phyloP scores from a whole-genome alignment of 2,888 invertebrate genomes.

The Heliconius ismenius region DNA sequence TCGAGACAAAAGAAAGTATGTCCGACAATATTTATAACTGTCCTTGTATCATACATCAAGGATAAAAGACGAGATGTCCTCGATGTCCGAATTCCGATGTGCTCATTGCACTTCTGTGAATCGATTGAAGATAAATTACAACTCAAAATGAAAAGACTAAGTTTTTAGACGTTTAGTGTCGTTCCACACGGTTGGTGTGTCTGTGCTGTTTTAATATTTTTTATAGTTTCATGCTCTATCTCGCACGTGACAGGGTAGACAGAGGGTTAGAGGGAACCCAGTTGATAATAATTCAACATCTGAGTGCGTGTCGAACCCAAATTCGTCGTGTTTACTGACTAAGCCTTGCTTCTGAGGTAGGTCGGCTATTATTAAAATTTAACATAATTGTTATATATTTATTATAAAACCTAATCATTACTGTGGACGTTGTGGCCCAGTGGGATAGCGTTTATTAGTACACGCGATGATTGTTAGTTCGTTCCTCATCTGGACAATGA shows the following conservation, averaged over 20 bases:
- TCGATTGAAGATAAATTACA: slow-evolving; percentile 35
- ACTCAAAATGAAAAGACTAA: slow-evolving; percentile 28
- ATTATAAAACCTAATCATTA: too few relatives aligned
- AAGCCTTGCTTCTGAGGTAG: too few relatives aligned
- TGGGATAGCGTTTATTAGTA: too few relatives aligned
- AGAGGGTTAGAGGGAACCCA: background rate
- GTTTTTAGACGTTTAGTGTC: slow-evolving; percentile 24
- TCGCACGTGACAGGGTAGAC: background rate
- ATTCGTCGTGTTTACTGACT: background rate
- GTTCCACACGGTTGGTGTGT: background rate
- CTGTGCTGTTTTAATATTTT: background rate
- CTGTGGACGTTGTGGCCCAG: too few relatives aligned
- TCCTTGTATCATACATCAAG: slow-evolving; percentile 34
- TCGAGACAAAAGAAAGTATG: slow-evolving; percentile 27
- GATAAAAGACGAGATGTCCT: background rate
- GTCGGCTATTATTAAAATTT: too few relatives aligned
- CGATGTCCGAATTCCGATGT: slow-evolving; percentile 12
- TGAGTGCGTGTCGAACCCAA: background rate
- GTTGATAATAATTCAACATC: background rate
- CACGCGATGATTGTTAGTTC: too few relatives aligned
- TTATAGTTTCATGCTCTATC: background rate
- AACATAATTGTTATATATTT: too few relatives aligned
- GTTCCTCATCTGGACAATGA: too few relatives aligned
- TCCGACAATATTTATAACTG: slow-evolving; percentile 34
- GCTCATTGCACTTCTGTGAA: slow-evolving; percentile 39